A percentile compares a stretch with the other conserved stretches of the same genome.
phyloP scores from a whole-genome alignment of 2,888 invertebrate species.

The Cistogaster globosa region DNA sequence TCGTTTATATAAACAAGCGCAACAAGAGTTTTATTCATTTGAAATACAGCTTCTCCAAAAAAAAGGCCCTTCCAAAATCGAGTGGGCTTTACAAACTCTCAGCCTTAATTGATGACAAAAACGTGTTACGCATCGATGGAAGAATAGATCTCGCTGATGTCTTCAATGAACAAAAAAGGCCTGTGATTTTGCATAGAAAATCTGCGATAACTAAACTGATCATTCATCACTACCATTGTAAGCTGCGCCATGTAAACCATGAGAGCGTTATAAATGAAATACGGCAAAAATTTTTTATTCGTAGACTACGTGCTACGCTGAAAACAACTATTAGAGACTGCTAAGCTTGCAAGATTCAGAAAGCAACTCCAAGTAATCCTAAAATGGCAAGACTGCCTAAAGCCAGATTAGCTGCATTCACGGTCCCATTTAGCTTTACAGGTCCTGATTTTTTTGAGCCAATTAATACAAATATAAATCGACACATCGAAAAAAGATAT shows the following conservation, averaged over 20 bases:
- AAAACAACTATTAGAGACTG: slow-evolving; percentile 44
- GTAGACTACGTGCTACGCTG: slow-evolving; percentile 32
- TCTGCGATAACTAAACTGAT: slow-evolving; percentile 18
- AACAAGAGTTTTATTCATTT: slow-evolving; percentile 26
- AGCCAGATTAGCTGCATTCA: slow-evolving; percentile 9
- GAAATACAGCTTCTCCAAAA: slow-evolving; percentile 13
- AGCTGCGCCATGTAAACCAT: slow-evolving; percentile 32
- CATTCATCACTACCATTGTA: slow-evolving; percentile 19
- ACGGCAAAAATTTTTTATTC: slow-evolving; percentile 31
- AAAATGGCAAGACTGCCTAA: slow-evolving; percentile 59
- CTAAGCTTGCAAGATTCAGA: slow-evolving; percentile 58
- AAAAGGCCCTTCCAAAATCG: too few species aligned
- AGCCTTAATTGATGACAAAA: background rate
- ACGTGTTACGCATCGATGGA: slow-evolving; percentile 17
- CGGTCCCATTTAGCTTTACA: slow-evolving; percentile 57
- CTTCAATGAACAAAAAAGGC: slow-evolving; percentile 1
- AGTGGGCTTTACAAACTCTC: too few species aligned
- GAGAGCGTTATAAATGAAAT: slow-evolving; percentile 39
- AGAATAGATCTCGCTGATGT: slow-evolving; percentile 14
- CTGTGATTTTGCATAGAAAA: slow-evolving; percentile 14
- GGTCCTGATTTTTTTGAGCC: slow-evolving; percentile 63
- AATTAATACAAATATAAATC: slow-evolving; percentile 31
- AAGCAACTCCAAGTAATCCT: slow-evolving; percentile 40
- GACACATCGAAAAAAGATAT: slow-evolving; percentile 41
- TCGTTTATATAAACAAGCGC: slow-evolving; percentile 44